These are phyloP conservation scores for Sarcophaga carnaria DNA, from an alignment of 2,888 invertebrate species.

Conservation along the genomic window DNA sequence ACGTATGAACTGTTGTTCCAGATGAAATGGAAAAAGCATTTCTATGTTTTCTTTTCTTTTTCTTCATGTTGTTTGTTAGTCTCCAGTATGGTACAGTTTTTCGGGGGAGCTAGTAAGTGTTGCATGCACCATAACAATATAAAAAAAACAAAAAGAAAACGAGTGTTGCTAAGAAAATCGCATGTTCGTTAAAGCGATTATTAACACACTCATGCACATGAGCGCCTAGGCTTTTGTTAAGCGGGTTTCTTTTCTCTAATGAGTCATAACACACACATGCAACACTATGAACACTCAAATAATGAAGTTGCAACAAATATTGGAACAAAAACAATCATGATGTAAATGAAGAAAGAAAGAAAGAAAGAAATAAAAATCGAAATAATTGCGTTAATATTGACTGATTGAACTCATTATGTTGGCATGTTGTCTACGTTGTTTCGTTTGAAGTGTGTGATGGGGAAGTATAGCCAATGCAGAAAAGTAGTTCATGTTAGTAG, in stretches of 20 bases:
- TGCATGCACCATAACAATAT: neutral
- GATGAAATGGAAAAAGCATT: slow-evolving; percentile 45
- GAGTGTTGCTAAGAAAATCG: slow-evolving; percentile 18
- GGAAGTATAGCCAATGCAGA: neutral
- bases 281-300: neutral
- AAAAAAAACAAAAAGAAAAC: too few relatives aligned
- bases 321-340: slow-evolving; percentile 9
- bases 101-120: neutral
- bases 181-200: slow-evolving; percentile 60
- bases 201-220: slow-evolving; percentile 33
- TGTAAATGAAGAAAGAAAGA: slow-evolving; percentile 16
- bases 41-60: slow-evolving; percentile 48
- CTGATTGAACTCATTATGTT: slow-evolving; percentile 16
- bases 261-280: slow-evolving; percentile 43
- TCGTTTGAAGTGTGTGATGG: neutral
- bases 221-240: slow-evolving; percentile 41
- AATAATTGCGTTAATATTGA: slow-evolving; percentile 20
- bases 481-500: neutral
- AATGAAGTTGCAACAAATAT: neutral
- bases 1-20: slow-evolving; percentile 16
- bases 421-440: neutral
- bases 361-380: neutral
- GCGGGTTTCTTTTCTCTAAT: slow-evolving; percentile 49
- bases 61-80: neutral
- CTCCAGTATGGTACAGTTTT: neutral